These are phyloP conservation scores for Xanthostigma xanthostigma DNA, from an alignment of 2,888 invertebrate species.

Conservation along the genomic window DNA sequence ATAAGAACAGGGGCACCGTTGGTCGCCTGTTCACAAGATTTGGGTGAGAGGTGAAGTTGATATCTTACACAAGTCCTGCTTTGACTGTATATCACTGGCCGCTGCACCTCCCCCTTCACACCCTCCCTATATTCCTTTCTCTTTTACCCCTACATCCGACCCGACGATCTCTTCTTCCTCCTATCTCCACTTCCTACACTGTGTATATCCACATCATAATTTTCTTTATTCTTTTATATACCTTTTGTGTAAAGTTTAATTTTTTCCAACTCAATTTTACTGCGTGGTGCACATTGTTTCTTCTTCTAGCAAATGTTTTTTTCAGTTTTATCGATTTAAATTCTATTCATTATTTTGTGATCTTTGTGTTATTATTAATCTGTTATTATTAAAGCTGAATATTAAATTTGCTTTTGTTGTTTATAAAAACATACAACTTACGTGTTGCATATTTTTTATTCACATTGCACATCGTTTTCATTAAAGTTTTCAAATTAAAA, in stretches of 20 bases:
- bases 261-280: conserved; percentile 27
- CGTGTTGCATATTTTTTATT: too few relatives aligned
- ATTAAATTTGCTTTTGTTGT: too few relatives aligned
- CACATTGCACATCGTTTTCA: too few relatives aligned
- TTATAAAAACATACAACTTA: too few relatives aligned
- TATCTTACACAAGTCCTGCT: background rate
- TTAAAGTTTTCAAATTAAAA: too few relatives aligned
- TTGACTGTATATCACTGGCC: conserved; percentile 4
- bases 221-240: conserved; percentile 22
- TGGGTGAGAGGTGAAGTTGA: conserved; percentile 26
- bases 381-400: background rate
- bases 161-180: conserved; percentile 30
- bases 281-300: background rate
- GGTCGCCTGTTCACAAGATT: conserved; percentile 42
- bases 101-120: conserved; percentile 17
- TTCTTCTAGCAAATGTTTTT: background rate
- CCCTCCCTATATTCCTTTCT: conserved; percentile 27
- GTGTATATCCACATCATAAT: conserved; percentile 7
- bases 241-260: conserved; percentile 25
- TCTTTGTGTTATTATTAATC: background rate
- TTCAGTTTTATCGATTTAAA: background rate
- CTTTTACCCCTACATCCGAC: conserved; percentile 29
- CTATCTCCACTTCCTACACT: conserved; percentile 25
- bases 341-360: conserved; percentile 1
- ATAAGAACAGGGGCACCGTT: conserved; percentile 20